phyloP scores from a whole-genome alignment of 2,113 vertebrate species.

The Anoplopoma fimbria region DNA sequence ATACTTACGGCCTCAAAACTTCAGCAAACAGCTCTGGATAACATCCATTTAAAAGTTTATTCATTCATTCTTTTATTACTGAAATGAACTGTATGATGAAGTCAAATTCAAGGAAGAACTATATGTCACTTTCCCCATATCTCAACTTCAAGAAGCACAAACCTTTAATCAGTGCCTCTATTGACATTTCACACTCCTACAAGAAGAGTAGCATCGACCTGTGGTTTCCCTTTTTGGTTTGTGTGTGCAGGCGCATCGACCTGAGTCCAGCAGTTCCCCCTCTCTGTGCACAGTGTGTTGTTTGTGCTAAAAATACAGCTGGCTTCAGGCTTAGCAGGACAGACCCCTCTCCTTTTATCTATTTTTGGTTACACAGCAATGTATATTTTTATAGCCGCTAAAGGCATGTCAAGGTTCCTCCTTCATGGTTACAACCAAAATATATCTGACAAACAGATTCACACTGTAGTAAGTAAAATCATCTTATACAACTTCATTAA shows the following conservation, averaged over 20 bases:
- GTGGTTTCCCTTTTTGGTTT: slow-evolving; percentile 65
- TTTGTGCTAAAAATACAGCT: slow-evolving; percentile 80
- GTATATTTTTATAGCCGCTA: slow-evolving; percentile 69
- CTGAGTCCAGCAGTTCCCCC: slow-evolving; percentile 49
- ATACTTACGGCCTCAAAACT: neutral
- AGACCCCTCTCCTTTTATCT: slow-evolving; percentile 73
- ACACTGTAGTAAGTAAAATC: neutral
- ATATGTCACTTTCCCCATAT: neutral
- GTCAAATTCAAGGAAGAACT: neutral
- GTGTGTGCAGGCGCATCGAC: slow-evolving; percentile 61
- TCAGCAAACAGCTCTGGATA: neutral
- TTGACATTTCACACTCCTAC: slow-evolving; percentile 53
- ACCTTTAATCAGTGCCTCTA: slow-evolving; percentile 36
- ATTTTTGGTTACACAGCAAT: slow-evolving; percentile 69
- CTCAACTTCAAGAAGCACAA: neutral
- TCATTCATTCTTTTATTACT: neutral
- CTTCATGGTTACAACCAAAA: slow-evolving; percentile 12
- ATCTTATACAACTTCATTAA: neutral
- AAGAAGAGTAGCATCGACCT: slow-evolving; percentile 61
- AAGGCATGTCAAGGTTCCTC: slow-evolving; percentile 47
- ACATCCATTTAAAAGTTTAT: neutral
- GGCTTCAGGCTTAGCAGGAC: slow-evolving; percentile 63
- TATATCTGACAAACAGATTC: neutral
- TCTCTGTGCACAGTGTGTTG: slow-evolving; percentile 60
- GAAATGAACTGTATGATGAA: neutral